These are phyloP conservation scores for Eublepharis macularius DNA, from an alignment of 2,113 vertebrate genomes.

Conservation along the genomic window DNA sequence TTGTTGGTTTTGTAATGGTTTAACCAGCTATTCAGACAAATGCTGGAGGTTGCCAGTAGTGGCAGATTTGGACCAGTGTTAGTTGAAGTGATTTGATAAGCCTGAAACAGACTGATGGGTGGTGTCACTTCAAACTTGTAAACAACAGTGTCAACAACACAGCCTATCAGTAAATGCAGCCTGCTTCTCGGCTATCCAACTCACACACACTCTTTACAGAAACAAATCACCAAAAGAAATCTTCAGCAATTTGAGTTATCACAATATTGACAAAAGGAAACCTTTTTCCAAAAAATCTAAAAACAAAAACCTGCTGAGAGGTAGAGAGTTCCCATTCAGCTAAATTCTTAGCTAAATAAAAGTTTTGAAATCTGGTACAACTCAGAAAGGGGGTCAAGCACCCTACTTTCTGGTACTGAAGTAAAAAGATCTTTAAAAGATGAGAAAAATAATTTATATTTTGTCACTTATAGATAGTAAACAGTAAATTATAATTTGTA, in stretches of 20 bases:
- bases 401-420: background rate
- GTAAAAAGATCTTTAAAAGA: background rate
- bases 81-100: constrained; percentile 73
- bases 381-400: background rate
- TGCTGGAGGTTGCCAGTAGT: constrained; percentile 75
- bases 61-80: constrained; percentile 75
- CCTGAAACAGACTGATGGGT: constrained; percentile 77
- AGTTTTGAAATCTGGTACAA: background rate
- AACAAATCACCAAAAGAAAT: constrained; percentile 46
- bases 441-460: background rate
- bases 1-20: constrained; percentile 52
- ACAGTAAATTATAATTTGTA: background rate
- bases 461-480: background rate
- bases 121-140: constrained; percentile 65
- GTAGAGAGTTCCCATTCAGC: background rate
- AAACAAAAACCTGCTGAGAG: constrained; percentile 40
- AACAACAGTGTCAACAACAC: constrained; percentile 72
- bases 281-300: constrained; percentile 37
- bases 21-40: constrained; percentile 72
- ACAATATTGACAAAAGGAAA: constrained; percentile 53
- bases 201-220: constrained; percentile 33
- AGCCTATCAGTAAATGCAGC: constrained; percentile 49
- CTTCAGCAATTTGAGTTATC: constrained; percentile 36
- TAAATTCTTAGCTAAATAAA: background rate
- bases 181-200: constrained; percentile 46